Evolutionary conservation across 2,797 vertebrate species (phyloP).

Genomic region (Sylvilagus floridanus): DNA sequence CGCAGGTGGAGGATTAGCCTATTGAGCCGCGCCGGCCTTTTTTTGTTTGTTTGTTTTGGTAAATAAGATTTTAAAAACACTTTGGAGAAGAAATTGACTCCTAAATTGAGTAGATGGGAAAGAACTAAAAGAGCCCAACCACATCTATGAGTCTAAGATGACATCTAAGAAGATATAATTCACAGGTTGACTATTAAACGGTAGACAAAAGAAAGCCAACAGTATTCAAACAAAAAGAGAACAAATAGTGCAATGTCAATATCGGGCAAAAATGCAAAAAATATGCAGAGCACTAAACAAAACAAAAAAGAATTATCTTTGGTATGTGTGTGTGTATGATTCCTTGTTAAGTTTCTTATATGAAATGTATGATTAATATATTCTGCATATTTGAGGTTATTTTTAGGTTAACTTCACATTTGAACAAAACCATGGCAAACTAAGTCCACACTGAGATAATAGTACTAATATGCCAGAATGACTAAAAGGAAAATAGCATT

Average conservation of each 20-base stretch:
- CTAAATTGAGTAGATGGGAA: neutral
- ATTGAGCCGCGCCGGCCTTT: too few relatives aligned
- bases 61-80: neutral
- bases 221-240: neutral
- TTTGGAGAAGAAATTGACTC: neutral
- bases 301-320: neutral
- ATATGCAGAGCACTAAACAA: slow-evolving; percentile 5
- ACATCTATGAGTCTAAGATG: neutral
- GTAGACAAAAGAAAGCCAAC: neutral
- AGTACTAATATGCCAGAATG: neutral
- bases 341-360: slow-evolving; percentile 9
- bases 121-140: neutral
- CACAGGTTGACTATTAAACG: neutral
- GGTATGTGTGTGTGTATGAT: neutral
- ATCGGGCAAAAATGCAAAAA: neutral
- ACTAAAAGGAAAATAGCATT: slow-evolving; percentile 14
- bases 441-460: neutral
- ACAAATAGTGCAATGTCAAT: neutral
- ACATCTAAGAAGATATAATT: neutral
- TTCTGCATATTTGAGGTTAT: slow-evolving; percentile 26
- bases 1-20: too few relatives aligned
- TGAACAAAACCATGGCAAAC: neutral
- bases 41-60: too few relatives aligned
- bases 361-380: neutral
- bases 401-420: slow-evolving; percentile 8